Evolutionary conservation across 2,797 vertebrate species (phyloP).

Genomic region (Tachyglossus aculeatus): DNA sequence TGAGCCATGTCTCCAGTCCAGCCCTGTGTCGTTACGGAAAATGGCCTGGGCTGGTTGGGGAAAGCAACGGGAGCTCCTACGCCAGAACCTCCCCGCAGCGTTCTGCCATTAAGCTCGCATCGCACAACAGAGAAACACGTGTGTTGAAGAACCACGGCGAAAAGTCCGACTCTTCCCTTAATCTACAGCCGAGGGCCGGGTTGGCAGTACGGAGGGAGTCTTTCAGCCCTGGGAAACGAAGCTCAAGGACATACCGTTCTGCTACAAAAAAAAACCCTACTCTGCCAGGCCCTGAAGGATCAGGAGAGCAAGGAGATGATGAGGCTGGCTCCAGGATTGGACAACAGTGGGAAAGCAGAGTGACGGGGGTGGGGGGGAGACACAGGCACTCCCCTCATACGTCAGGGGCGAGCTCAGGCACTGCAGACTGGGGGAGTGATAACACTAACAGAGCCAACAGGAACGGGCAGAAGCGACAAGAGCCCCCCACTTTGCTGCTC

Average conservation of each 20-base stretch:
- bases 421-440: neutral
- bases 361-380: neutral
- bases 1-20: too few relatives aligned
- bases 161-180: neutral
- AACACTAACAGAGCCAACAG: neutral
- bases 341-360: neutral
- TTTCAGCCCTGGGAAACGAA: neutral
- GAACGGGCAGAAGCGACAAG: neutral
- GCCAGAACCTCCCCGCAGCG: neutral
- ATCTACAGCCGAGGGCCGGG: accelerated
- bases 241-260: neutral
- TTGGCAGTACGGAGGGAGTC: neutral
- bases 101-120: neutral
- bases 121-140: neutral
- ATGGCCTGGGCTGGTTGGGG: neutral
- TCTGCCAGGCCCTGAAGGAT: neutral
- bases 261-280: neutral
- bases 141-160: neutral
- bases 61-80: neutral
- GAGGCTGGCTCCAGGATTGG: too few relatives aligned
- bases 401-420: too few relatives aligned
- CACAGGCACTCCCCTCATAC: neutral
- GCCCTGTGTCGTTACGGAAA: too few relatives aligned
- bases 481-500: neutral
- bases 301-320: neutral